These are phyloP conservation scores for Glandiceps talaboti DNA, from an alignment of 53 echinoderm and acorn worm genomes.

Conservation along the genomic window DNA sequence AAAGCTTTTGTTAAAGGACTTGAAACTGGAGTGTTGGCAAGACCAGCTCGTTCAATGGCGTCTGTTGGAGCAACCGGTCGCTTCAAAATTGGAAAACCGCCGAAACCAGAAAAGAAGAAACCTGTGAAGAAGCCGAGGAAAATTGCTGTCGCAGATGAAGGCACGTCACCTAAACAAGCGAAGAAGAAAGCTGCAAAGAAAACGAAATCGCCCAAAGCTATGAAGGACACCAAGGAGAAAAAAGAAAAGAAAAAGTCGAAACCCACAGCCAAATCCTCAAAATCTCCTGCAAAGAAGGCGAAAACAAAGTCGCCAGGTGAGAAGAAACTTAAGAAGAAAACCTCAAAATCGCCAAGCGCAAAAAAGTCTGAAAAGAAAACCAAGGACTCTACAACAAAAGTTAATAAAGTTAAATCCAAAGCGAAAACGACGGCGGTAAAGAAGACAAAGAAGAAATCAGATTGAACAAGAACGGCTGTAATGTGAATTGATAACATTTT, in stretches of 20 bases:
- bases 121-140: slow-evolving; percentile 2
- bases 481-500: not conserved
- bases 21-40: slow-evolving; percentile 17
- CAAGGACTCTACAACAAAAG: slow-evolving; percentile 6
- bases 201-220: not conserved
- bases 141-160: not conserved
- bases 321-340: slow-evolving; percentile 14
- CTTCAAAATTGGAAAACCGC: slow-evolving; percentile 42
- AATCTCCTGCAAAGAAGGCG: slow-evolving; percentile 20
- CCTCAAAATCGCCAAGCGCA: not conserved
- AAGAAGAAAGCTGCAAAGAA: not conserved
- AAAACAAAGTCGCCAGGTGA: slow-evolving; percentile 14
- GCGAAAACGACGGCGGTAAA: slow-evolving; percentile 2
- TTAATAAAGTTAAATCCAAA: not conserved
- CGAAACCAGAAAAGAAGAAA: slow-evolving; percentile 29
- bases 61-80: slow-evolving; percentile 13
- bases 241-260: slow-evolving; percentile 3
- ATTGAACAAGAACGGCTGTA: no score
- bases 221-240: not conserved
- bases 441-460: not conserved
- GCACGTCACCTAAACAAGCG: slow-evolving; percentile 6
- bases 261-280: slow-evolving; percentile 6
- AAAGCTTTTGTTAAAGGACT: slow-evolving; percentile 30
- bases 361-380: slow-evolving; percentile 13
- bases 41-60: slow-evolving; percentile 25